Percentiles rank a stretch among this genome's conserved stretches.
Evolutionary conservation across 92 coral and sea anemone genomes (phyloP).

Genomic region (Porites cylindrica): DNA sequence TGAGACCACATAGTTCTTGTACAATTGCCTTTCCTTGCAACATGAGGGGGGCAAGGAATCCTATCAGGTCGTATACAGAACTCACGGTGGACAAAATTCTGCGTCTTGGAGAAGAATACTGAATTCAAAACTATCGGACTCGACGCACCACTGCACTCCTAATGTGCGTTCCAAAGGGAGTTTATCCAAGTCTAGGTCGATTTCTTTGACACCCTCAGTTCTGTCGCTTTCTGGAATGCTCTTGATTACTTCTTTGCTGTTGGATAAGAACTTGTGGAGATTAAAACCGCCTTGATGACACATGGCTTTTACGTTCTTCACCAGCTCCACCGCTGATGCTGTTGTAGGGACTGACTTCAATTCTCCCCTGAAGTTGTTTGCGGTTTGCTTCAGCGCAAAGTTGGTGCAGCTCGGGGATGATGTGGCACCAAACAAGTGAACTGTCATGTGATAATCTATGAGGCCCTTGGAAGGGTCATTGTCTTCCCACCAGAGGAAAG

Average conservation of each 20-base stretch:
- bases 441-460: constrained; percentile 64
- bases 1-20: constrained; percentile 41
- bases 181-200: constrained; percentile 37
- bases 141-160: constrained; percentile 58
- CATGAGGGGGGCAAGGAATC: constrained; percentile 55
- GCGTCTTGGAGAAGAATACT: constrained; percentile 31
- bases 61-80: constrained; percentile 53
- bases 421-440: constrained; percentile 46
- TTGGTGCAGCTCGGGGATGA: constrained; percentile 20
- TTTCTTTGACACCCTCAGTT: background rate
- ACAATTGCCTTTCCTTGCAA: constrained; percentile 52
- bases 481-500: constrained; percentile 71
- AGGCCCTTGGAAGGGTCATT: constrained; percentile 44
- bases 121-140: constrained; percentile 48
- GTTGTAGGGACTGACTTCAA: constrained; percentile 40
- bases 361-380: constrained; percentile 23
- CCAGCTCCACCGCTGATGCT: constrained; percentile 12
- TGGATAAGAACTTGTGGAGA: constrained; percentile 46
- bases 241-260: constrained; percentile 35
- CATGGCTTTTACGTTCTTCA: constrained; percentile 38
- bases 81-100: constrained; percentile 56
- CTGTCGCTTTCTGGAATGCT: constrained; percentile 27
- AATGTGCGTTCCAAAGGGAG: constrained; percentile 40
- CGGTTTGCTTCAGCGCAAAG: constrained; percentile 33
- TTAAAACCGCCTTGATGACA: constrained; percentile 32